Conservation (phyloP, 2,797 vertebrate genomes). For the Manis javanica region DNA sequence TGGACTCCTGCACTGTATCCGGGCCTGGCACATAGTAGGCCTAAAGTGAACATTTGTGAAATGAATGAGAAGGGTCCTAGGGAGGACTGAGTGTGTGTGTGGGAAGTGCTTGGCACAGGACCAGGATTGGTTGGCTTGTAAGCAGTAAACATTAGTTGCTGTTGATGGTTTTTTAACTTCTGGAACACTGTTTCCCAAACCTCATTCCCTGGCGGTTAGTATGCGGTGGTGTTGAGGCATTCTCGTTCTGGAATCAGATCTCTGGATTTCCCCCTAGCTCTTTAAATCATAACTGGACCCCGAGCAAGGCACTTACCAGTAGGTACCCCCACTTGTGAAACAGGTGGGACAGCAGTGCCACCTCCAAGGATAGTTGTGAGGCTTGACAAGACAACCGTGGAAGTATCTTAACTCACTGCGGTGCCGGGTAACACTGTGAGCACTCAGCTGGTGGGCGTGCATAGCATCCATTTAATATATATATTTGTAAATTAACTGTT, state of each 20-base stretch:
- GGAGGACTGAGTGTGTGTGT: background rate
- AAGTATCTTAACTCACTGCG: background rate
- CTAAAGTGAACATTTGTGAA: background rate
- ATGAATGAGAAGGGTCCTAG: background rate
- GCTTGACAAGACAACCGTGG: background rate
- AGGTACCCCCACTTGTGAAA: background rate
- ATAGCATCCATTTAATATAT: background rate
- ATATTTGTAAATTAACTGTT: background rate
- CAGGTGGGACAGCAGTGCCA: background rate
- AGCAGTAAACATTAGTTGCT: background rate
- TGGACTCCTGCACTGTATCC: background rate
- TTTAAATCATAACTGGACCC: background rate
- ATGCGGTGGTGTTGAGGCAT: background rate
- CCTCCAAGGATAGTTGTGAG: background rate
- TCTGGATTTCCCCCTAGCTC: background rate
- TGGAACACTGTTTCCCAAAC: background rate
- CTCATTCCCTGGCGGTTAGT: background rate
- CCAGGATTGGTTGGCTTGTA: background rate
- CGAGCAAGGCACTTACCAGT: background rate
- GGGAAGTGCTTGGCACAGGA: background rate
- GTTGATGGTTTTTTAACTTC: background rate
- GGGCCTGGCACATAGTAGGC: background rate
- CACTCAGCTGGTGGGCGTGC: background rate
- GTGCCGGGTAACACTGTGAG: background rate
- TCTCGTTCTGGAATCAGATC: background rate